Conservation (phyloP, 1,140 invertebrate genomes). For the Cotesia typhae region DNA sequence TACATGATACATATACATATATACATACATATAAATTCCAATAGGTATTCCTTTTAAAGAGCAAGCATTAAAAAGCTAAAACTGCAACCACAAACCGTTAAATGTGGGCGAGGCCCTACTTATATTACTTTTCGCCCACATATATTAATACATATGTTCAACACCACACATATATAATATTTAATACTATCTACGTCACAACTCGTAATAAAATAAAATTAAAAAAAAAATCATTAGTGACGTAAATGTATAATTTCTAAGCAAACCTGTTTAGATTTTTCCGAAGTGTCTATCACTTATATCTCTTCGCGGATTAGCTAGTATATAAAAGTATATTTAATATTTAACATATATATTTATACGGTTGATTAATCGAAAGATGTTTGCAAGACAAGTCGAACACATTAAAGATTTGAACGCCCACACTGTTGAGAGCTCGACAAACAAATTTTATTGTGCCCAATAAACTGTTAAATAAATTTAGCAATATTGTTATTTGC, state of each 20-base stretch:
- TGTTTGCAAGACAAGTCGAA: neutral
- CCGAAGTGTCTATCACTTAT: neutral
- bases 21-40: neutral
- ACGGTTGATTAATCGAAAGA: neutral
- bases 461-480: neutral
- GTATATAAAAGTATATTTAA: neutral
- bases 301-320: neutral
- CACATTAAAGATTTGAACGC: constrained; percentile 2
- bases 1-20: no score
- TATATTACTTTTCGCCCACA: neutral
- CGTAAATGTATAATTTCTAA: neutral
- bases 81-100: constrained; percentile 5
- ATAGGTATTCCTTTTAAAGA: neutral
- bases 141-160: neutral
- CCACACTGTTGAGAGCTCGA: constrained; percentile 2
- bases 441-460: constrained; percentile 1
- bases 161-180: no score
- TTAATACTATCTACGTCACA: neutral
- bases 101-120: constrained; percentile 10
- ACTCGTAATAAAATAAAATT: neutral
- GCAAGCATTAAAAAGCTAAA: constrained; percentile 1
- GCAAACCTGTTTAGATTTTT: neutral
- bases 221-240: neutral
- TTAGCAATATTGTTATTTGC: neutral
- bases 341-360: neutral